Base-by-base conservation (phyloP, 2,797 vertebrate genomes). In the Pipistrellus pipistrellus region DNA sequence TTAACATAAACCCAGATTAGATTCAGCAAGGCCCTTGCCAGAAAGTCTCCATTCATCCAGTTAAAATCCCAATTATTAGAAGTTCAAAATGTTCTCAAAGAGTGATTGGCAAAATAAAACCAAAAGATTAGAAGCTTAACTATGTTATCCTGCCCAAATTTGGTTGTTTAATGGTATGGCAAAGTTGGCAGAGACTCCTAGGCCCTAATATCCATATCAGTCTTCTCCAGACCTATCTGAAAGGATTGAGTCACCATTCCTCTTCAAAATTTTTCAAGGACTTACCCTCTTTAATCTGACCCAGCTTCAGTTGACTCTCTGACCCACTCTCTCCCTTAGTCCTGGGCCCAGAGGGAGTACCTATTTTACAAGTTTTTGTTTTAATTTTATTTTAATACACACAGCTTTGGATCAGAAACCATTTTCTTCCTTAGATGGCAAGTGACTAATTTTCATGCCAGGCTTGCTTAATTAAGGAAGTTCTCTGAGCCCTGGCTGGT, bases 341-440 rank as follows among this genome's bases (percentile, higher is more conserved):
- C 38, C 35, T 77, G 32, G 38, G 14, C 76, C 38, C 38, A 84
- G 41, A 48, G 27, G 10, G 3, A 51, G 17, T 83, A 30, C 46
- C 64, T 96, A 10, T 66, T 92, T 86, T 78, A 90, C 41, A 72
- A 90, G 21, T 57, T 86, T 83, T 55, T 72, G 46, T 41, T 93
- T 80, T 44, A 13, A 48, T 41, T 81, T 81, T 17, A 71, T 77
- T 92, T 83, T 53, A 82, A 69, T 38, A 73, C 4, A 68, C 3
- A 84, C 35, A 87, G 15, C 62, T 48, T 80, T 90, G 55, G 55
- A 38, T 80, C 30, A 73, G 66, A 87, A 95, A 76, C 23, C 18
- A 64, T 76, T 90, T 90, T 94, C 57, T 87, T 93, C 55, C n/a
- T 88, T 23, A 53, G 41, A 20, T 66, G 38, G 84, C 85, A 68